Evolutionary conservation across 1,140 invertebrate genomes (phyloP).

Genomic region (Diabrotica virgifera): DNA sequence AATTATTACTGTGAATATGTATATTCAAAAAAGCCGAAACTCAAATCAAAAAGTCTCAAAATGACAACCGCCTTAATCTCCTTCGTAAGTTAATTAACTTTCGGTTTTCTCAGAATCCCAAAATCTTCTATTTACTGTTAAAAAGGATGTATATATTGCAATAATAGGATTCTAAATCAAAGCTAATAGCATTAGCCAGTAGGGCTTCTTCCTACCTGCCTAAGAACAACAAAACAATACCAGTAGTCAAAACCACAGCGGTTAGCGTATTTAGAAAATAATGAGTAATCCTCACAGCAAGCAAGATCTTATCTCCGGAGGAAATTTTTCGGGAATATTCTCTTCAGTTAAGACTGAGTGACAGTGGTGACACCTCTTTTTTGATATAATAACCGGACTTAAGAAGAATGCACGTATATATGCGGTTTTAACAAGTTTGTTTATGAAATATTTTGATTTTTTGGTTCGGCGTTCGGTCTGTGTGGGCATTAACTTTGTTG

Average conservation of each 20-base stretch:
- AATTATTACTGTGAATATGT: no score
- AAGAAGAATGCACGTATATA: no score
- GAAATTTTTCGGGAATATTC: neutral
- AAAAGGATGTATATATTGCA: neutral
- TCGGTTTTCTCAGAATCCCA: neutral
- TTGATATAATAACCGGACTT: no score
- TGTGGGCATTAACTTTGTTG: no score
- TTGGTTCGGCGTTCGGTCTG: no score
- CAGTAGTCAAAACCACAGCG: neutral
- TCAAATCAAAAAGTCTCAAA: no score
- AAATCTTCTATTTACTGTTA: neutral
- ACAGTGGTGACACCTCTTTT: neutral
- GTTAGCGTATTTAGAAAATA: neutral
- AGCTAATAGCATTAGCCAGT: neutral
- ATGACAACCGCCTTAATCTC: no score
- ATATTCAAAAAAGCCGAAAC: no score
- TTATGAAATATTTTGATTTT: no score
- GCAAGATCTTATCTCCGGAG: neutral
- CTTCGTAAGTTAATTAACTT: no score
- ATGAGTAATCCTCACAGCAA: neutral
- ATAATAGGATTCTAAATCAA: neutral
- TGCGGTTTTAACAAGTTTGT: no score
- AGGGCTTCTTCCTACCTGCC: neutral
- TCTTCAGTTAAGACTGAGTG: neutral
- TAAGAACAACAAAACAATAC: neutral